These are phyloP conservation scores for Cyprinodon tularosa DNA, from an alignment of 2,113 vertebrate genomes.

Conservation along the genomic window DNA sequence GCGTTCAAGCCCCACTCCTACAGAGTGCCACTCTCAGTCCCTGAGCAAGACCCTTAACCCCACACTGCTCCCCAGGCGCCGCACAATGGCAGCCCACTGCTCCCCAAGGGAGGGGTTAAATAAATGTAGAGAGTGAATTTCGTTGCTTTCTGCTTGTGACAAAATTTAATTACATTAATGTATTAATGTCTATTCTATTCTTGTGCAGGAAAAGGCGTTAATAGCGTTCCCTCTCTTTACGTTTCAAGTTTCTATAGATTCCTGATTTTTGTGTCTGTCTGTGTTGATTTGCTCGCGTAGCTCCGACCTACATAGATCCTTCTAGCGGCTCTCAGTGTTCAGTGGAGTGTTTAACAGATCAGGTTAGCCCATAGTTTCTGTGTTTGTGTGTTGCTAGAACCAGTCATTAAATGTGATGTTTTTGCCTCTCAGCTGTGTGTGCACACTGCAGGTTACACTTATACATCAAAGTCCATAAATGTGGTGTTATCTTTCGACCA, in stretches of 20 bases:
- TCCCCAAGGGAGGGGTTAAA: too few species aligned
- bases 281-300: neutral
- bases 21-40: too few species aligned
- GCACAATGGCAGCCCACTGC: too few species aligned
- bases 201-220: neutral
- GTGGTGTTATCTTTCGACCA: neutral
- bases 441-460: neutral
- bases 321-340: constrained; percentile 18
- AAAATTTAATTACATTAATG: too few species aligned
- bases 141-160: too few species aligned
- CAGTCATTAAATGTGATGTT: constrained; percentile 20
- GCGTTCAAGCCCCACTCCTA: too few species aligned
- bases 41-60: too few species aligned
- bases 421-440: constrained; percentile 6
- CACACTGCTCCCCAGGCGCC: too few species aligned
- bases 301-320: constrained; percentile 25
- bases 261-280: neutral
- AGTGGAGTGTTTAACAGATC: constrained; percentile 21
- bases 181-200: too few species aligned
- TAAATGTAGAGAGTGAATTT: too few species aligned
- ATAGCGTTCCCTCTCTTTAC: neutral
- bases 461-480: neutral
- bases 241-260: neutral
- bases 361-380: constrained; percentile 10
- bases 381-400: constrained; percentile 6